Evolutionary conservation across 2,888 invertebrate species (phyloP).

Genomic region (Dicycla oo): DNA sequence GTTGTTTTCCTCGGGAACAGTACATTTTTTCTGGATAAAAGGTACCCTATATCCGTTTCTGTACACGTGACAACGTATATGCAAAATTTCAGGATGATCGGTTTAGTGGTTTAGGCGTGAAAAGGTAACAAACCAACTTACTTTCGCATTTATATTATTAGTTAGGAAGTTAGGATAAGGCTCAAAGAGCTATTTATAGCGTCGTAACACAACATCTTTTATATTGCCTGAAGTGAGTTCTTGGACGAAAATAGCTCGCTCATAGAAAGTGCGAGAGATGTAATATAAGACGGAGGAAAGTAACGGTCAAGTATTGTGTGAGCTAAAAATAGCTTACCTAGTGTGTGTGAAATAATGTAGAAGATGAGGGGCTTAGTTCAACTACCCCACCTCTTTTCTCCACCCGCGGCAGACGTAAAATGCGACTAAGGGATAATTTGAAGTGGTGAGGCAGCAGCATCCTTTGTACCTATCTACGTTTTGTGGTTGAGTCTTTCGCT

Average conservation of each 20-base stretch:
- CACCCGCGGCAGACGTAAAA: conserved; percentile 20
- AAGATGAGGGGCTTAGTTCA: neutral
- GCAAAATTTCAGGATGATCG: too few relatives aligned
- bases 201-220: conserved; percentile 2
- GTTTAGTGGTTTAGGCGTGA: too few relatives aligned
- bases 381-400: conserved; percentile 3
- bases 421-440: conserved; percentile 23
- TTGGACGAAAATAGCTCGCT: conserved; percentile 25
- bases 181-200: conserved; percentile 18
- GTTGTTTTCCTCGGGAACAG: too few relatives aligned
- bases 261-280: neutral
- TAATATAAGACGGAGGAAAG: conserved; percentile 8
- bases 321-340: conserved; percentile 43
- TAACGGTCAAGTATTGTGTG: conserved; percentile 17
- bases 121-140: too few relatives aligned
- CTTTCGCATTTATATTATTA: too few relatives aligned
- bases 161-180: too few relatives aligned
- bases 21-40: too few relatives aligned
- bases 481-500: conserved; percentile 6
- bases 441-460: conserved; percentile 7
- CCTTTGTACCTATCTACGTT: conserved; percentile 9
- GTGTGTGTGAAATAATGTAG: conserved; percentile 27
- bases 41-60: too few relatives aligned
- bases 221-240: conserved; percentile 8
- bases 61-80: too few relatives aligned